Conservation (phyloP, 2,113 vertebrate species). For the Colossoma macropomum region DNA sequence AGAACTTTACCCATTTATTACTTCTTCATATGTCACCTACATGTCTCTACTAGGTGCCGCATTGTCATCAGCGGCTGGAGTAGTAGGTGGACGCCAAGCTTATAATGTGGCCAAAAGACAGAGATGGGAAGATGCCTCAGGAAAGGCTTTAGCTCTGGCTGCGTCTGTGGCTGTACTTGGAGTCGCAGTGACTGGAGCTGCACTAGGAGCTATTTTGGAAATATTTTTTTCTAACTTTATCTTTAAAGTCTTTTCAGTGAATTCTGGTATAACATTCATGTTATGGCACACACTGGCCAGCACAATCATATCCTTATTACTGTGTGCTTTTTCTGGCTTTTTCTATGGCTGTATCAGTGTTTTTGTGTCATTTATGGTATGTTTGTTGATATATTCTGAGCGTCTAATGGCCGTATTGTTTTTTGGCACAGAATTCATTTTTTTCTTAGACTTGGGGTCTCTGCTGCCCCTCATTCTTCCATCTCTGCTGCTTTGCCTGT, state of each 20-base stretch:
- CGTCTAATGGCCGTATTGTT: neutral
- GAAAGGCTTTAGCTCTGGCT: neutral
- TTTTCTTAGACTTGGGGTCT: neutral
- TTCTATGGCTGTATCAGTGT: neutral
- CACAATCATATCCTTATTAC: neutral
- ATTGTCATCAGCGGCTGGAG: neutral
- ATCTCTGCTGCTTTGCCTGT: neutral
- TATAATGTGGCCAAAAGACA: neutral
- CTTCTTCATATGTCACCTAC: neutral
- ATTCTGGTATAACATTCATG: neutral
- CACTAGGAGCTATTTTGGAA: neutral
- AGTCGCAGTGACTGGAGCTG: neutral
- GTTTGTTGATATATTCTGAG: neutral
- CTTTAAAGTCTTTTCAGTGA: neutral
- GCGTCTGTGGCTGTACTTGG: neutral
- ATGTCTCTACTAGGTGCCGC: neutral
- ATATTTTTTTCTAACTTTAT: neutral
- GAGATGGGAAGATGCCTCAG: neutral
- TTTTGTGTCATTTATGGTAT: neutral
- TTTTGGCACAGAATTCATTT: neutral
- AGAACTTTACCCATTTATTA: neutral
- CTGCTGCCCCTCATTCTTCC: neutral
- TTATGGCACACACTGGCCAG: neutral
- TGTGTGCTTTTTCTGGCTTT: neutral
- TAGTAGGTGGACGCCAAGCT: neutral